Evolutionary conservation across 1,140 invertebrate genomes (phyloP).

Genomic region (Drosophila nigrodunni): DNA sequence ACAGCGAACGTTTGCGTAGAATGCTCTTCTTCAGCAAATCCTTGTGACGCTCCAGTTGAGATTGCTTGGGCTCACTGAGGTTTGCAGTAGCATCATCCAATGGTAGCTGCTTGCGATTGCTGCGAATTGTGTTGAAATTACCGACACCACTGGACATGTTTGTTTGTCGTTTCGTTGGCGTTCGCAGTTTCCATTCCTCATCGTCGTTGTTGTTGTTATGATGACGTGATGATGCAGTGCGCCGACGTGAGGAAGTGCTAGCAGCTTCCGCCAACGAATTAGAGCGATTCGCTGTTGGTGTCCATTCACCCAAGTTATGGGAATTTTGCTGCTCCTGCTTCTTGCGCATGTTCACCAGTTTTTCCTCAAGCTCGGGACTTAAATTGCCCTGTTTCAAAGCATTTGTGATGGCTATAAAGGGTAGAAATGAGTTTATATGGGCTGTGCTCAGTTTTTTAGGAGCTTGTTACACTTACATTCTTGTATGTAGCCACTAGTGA

Average conservation of each 20-base stretch:
- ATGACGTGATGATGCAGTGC: slow-evolving; percentile 49
- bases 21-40: slow-evolving; percentile 97
- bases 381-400: slow-evolving; percentile 94
- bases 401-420: slow-evolving; percentile 90
- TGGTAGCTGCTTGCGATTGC: slow-evolving; percentile 44
- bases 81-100: slow-evolving; percentile 37
- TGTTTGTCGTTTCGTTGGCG: slow-evolving; percentile 53
- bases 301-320: slow-evolving; percentile 84
- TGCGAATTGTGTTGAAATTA: slow-evolving; percentile 37
- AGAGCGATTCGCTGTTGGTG: slow-evolving; percentile 53
- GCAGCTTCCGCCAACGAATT: slow-evolving; percentile 32
- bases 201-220: slow-evolving; percentile 59
- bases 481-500: slow-evolving; percentile 95
- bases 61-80: slow-evolving; percentile 55
- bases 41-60: slow-evolving; percentile 88
- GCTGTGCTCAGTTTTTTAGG: no score
- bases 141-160: slow-evolving; percentile 13
- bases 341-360: slow-evolving; percentile 93
- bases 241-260: slow-evolving; percentile 35
- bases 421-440: not conserved
- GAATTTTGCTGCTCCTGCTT: slow-evolving; percentile 92
- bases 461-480: slow-evolving; percentile 85
- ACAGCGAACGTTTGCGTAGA: slow-evolving; percentile 93
- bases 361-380: slow-evolving; percentile 97
- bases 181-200: slow-evolving; percentile 60